Evolutionary conservation across 2,888 invertebrate species (phyloP).

Genomic region (Drosophila macrospina): DNA sequence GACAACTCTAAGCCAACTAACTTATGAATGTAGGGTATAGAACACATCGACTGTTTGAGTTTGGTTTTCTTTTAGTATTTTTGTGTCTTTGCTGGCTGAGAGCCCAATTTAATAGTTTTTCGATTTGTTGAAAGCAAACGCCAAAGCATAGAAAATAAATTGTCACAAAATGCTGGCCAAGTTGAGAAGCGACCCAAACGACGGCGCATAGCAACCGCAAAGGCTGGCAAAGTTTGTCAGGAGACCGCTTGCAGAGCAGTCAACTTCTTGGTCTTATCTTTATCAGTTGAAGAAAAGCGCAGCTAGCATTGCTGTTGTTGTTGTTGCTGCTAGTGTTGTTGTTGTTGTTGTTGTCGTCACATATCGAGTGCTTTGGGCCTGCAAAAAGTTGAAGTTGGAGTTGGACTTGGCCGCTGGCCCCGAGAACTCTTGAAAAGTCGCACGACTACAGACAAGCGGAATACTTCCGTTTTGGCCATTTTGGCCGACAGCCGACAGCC

Average conservation of each 20-base stretch:
- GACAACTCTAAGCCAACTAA: background rate
- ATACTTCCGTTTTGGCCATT: slow-evolving; percentile 51
- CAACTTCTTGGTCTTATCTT: slow-evolving; percentile 74
- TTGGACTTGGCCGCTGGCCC: slow-evolving; percentile 28
- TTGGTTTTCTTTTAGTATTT: slow-evolving; percentile 24
- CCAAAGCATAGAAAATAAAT: slow-evolving; percentile 79
- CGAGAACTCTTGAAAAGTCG: slow-evolving; percentile 21
- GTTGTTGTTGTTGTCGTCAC: slow-evolving; percentile 43
- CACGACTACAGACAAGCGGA: slow-evolving; percentile 22
- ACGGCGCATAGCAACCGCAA: slow-evolving; percentile 49
- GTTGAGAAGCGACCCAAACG: slow-evolving; percentile 21
- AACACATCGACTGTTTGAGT: slow-evolving; percentile 12
- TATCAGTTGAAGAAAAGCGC: slow-evolving; percentile 70
- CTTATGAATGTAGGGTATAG: slow-evolving; percentile 34
- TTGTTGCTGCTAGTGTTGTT: slow-evolving; percentile 10
- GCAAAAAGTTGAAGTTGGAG: slow-evolving; percentile 42
- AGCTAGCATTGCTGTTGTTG: slow-evolving; percentile 25
- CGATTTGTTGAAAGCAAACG: slow-evolving; percentile 79
- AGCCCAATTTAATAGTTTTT: slow-evolving; percentile 82
- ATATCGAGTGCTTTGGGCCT: slow-evolving; percentile 52
- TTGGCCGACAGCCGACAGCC: slow-evolving; percentile 20
- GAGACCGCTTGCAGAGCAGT: slow-evolving; percentile 48
- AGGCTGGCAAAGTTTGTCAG: slow-evolving; percentile 61
- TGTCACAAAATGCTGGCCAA: slow-evolving; percentile 75
- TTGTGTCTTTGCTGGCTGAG: slow-evolving; percentile 60